Conservation (phyloP, 2,113 vertebrate genomes). For the Scortum barcoo region DNA sequence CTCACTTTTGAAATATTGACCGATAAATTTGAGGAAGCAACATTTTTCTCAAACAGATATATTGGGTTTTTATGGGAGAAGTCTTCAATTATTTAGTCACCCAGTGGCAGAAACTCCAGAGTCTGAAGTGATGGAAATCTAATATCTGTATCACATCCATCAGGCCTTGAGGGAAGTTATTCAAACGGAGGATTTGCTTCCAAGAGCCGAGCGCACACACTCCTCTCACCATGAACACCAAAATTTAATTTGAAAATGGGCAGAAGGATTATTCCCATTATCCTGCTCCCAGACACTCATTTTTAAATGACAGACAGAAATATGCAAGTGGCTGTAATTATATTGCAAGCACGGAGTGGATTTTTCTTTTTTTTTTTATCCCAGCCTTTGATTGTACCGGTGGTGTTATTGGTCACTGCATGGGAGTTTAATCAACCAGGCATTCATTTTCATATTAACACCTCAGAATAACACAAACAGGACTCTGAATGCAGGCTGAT, state of each 20-base stretch:
- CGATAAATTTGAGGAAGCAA: slow-evolving; percentile 60
- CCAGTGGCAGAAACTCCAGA: slow-evolving; percentile 69
- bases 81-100: slow-evolving; percentile 78
- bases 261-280: slow-evolving; percentile 72
- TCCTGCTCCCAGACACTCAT: slow-evolving; percentile 59
- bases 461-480: slow-evolving; percentile 20
- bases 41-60: slow-evolving; percentile 69
- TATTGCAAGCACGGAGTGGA: slow-evolving; percentile 17
- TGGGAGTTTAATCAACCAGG: slow-evolving; percentile 31
- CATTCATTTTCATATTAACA: slow-evolving; percentile 47
- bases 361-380: neutral
- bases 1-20: slow-evolving; percentile 65
- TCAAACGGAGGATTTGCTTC: slow-evolving; percentile 62
- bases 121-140: slow-evolving; percentile 77
- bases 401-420: slow-evolving; percentile 16
- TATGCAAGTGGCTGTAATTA: slow-evolving; percentile 61
- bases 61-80: slow-evolving; percentile 61
- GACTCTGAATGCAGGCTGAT: neutral
- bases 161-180: slow-evolving; percentile 65
- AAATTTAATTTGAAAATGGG: slow-evolving; percentile 74
- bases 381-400: neutral
- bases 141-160: slow-evolving; percentile 81
- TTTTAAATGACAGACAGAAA: slow-evolving; percentile 69
- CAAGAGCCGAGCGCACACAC: slow-evolving; percentile 36
- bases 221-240: slow-evolving; percentile 54